Evolutionary conservation across 2,113 vertebrate species (phyloP), one percentile per base, ranked within the genome.

Genomic region (Tympanuchus pallidicinctus): DNA sequence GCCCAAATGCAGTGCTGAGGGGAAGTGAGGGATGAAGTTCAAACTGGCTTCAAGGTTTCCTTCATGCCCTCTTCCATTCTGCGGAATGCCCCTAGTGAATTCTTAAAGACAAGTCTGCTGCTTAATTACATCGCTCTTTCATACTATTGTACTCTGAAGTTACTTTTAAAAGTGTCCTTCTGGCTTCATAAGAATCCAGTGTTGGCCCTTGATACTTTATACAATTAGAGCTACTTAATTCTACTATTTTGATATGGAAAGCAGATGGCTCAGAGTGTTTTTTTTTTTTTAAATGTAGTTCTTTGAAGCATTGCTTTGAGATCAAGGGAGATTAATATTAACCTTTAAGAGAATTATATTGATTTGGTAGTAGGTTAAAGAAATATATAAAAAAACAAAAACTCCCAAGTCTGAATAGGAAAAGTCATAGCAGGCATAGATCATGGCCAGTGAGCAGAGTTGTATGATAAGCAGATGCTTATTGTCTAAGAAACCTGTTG

Each of bases 201-300:
- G 9, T 89, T 95, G 89, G 74, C 52, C 69, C 77, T 94, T 96
- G 86, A 71, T 89, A 88, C 69, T 95, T 88, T 21, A 36, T 52
- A 56, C 67, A 93, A 92, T 97, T 97, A 97, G 84, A 92, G 74
- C 36, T 79, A 79, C 92, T 94, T 96, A 90, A 90, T 97, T 96
- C 97, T 78, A 83, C 36, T 94, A 20, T 90, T 96, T 95, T 89
- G 42, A 59, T 92, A 59, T 42, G 91, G 73, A 95, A 95, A 96
- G 82, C 82, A 91, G 90, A 92, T 79, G 64, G 64, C 77, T 94
- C 80, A 91, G 45, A 63, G 43, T 78, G 89, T 93, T 86, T 82
- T n/a, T 73, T 93, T n/a, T 73, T 84, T 73, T 48, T 45, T 10
- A 48, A 16, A 50, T 17, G 22, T 54, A 72, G 28, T 91, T 91